Percentiles rank a stretch among this genome's conserved stretches.
phyloP scores from a whole-genome alignment of 2,888 invertebrate species.

The Synergus umbraculus region DNA sequence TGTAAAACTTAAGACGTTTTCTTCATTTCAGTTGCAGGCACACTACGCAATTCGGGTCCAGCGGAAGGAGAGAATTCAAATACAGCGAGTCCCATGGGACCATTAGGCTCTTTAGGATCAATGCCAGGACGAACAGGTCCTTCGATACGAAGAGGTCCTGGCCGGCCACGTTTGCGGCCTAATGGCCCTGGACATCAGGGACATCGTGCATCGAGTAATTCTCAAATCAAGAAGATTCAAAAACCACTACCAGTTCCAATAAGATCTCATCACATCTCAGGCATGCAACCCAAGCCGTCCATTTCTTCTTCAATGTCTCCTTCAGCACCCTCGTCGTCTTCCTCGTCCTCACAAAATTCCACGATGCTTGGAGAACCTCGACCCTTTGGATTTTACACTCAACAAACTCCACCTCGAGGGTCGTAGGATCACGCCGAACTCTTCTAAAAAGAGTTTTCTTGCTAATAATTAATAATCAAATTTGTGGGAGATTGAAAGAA shows the following conservation, averaged over 20 bases:
- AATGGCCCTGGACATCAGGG: conserved; percentile 83
- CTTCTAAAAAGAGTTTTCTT: conserved; percentile 5
- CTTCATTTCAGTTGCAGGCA: conserved; percentile 56
- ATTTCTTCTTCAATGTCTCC: conserved; percentile 50
- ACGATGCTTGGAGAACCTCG: conserved; percentile 55
- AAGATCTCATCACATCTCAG: conserved; percentile 67
- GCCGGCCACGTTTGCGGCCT: conserved; percentile 84
- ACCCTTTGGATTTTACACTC: conserved; percentile 75
- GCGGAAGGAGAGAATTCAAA: conserved; percentile 70
- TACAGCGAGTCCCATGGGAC: conserved; percentile 67
- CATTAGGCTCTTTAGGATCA: conserved; percentile 61
- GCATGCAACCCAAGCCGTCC: conserved; percentile 58
- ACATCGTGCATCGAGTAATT: conserved; percentile 75
- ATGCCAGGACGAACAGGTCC: conserved; percentile 60
- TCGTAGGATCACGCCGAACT: conserved; percentile 41
- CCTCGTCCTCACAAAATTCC: conserved; percentile 53
- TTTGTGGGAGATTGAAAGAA: background rate
- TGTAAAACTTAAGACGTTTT: background rate
- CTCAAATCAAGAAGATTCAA: conserved; percentile 64
- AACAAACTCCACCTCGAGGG: conserved; percentile 60
- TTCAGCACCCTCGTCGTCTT: conserved; percentile 55
- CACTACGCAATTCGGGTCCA: conserved; percentile 57
- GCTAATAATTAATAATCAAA: background rate
- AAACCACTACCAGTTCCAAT: conserved; percentile 72
- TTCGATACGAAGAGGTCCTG: conserved; percentile 82